phyloP scores from a whole-genome alignment of 2,797 vertebrate species.

The Mormyrops attenuatus region DNA sequence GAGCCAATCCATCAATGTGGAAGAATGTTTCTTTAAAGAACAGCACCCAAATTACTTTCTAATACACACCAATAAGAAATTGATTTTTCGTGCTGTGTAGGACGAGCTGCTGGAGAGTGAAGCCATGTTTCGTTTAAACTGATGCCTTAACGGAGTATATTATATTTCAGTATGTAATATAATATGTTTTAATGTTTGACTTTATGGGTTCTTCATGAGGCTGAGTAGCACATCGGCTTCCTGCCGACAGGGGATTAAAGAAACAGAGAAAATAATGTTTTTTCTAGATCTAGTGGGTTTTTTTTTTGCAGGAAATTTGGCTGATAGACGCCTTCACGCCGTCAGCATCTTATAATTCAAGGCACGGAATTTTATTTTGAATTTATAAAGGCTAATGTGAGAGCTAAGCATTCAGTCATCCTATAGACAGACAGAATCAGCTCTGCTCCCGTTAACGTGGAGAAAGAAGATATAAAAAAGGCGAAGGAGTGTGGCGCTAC shows the following conservation, averaged over 20 bases:
- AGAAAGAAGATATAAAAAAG: constrained; percentile 46
- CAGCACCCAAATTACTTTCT: background rate
- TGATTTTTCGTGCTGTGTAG: background rate
- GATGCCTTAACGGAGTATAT: background rate
- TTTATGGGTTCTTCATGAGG: background rate
- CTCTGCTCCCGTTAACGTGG: constrained; percentile 38
- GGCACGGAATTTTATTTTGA: background rate
- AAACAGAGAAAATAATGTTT: background rate
- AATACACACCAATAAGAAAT: constrained; percentile 10
- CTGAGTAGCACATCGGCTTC: background rate
- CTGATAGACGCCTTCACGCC: background rate
- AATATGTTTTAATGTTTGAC: background rate
- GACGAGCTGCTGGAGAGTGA: background rate
- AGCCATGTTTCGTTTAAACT: background rate
- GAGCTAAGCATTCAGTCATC: constrained; percentile 34
- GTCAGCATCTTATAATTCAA: constrained; percentile 14
- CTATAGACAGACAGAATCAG: constrained; percentile 50
- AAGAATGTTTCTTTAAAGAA: background rate
- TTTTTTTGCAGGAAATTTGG: background rate
- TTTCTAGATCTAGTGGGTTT: background rate
- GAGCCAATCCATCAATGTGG: background rate
- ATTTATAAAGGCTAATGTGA: constrained; percentile 16
- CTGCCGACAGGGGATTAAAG: background rate
- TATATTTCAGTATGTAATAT: background rate
- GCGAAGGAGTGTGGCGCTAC: constrained; percentile 45